Conservation (phyloP, 2,888 invertebrate genomes). For the Epirrita christyi region DNA sequence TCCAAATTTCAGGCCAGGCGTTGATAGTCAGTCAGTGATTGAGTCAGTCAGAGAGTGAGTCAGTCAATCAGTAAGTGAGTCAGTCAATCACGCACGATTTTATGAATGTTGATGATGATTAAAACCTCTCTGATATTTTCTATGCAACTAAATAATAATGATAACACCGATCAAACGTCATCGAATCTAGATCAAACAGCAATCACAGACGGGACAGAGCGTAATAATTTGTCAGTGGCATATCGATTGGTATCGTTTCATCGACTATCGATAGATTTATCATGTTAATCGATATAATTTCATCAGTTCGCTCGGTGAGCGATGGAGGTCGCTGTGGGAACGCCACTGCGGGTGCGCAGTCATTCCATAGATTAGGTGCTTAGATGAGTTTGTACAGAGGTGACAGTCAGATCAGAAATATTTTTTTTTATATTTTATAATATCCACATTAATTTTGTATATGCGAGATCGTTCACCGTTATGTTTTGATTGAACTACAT, state of each 20-base stretch:
- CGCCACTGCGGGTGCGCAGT: conserved; percentile 77
- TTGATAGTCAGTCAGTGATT: too few relatives aligned
- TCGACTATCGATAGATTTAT: conserved; percentile 76
- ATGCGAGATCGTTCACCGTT: too few relatives aligned
- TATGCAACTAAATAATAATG: conserved; percentile 2
- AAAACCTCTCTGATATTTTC: background rate
- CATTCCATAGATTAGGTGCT: conserved; percentile 62
- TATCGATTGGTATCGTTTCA: conserved; percentile 65
- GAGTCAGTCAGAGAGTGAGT: too few relatives aligned
- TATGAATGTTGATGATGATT: too few relatives aligned
- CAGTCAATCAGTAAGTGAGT: too few relatives aligned
- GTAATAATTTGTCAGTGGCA: conserved; percentile 79
- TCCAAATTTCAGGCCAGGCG: too few relatives aligned
- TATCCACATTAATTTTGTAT: too few relatives aligned
- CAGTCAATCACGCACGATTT: too few relatives aligned
- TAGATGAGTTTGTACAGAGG: background rate
- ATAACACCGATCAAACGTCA: conserved; percentile 42
- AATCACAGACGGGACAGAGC: conserved; percentile 61
- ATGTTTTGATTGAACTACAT: too few relatives aligned
- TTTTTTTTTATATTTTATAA: too few relatives aligned
- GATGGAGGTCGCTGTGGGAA: conserved; percentile 79
- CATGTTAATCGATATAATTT: conserved; percentile 83
- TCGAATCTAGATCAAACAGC: conserved; percentile 45
- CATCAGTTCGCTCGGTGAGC: conserved; percentile 77
- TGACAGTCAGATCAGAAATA: too few relatives aligned